Evolutionary conservation across 30 jellyfish, hydroid and myxozoan genomes (phyloP).

Genomic region (Chrysaora quinquecirrha): DNA sequence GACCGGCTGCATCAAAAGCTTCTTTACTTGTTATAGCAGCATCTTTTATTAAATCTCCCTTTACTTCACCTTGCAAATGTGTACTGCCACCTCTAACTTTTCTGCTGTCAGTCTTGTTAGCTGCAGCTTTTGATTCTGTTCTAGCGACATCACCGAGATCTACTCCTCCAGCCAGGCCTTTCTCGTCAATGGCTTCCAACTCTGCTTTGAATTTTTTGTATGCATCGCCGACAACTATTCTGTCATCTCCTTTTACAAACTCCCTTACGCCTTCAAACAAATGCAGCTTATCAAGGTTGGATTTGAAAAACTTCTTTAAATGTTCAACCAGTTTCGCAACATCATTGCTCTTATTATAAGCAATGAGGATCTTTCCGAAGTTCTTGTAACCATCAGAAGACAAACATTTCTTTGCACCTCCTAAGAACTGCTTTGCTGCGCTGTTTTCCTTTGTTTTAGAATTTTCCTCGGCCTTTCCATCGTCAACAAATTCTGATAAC

Average conservation of each 20-base stretch:
- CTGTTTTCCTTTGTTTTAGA: constrained; percentile 2
- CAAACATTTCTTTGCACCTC: not conserved
- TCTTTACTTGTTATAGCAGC: not conserved
- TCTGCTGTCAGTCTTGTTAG: no score
- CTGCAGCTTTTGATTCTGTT: no score
- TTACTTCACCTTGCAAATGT: not conserved
- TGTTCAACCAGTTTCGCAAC: constrained; percentile 3
- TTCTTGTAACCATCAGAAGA: constrained; percentile 30
- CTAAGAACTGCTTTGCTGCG: constrained; percentile 20
- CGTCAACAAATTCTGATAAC: not conserved
- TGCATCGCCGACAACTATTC: constrained; percentile 43
- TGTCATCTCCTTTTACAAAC: constrained; percentile 57
- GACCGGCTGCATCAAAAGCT: not conserved
- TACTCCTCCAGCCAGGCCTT: no score
- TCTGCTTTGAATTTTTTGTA: constrained; percentile 26
- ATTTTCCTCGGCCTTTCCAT: not conserved
- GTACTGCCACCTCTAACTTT: not conserved
- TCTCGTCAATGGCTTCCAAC: not conserved
- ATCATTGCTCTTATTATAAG: constrained; percentile 36
- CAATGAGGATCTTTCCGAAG: constrained; percentile 18
- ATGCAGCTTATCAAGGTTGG: constrained; percentile 12
- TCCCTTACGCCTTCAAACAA: constrained; percentile 57
- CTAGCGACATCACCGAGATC: no score
- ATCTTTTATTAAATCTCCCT: not conserved
- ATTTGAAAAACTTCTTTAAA: constrained; percentile 1